phyloP scores from a whole-genome alignment of 2,888 invertebrate species.

The Lithosia quadra region DNA sequence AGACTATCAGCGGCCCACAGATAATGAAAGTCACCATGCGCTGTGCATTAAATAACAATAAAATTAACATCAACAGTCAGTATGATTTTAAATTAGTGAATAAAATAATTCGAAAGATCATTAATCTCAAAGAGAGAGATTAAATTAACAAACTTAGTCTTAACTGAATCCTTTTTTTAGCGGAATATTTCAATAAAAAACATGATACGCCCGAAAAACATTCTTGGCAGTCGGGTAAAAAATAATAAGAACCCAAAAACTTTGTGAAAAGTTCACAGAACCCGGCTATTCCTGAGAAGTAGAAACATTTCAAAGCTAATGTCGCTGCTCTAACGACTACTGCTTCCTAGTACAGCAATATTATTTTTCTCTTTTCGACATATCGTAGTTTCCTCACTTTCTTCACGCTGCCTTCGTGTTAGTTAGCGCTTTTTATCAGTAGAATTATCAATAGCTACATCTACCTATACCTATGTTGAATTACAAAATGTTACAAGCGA shows the following conservation, averaged over 20 bases:
- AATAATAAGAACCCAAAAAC: background rate
- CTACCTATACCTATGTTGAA: background rate
- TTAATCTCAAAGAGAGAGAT: background rate
- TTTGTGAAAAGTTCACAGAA: background rate
- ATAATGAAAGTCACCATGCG: background rate
- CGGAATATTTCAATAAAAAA: background rate
- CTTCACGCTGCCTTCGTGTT: background rate
- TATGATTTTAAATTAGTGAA: background rate
- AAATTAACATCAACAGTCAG: background rate
- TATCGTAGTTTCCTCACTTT: background rate
- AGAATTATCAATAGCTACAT: background rate
- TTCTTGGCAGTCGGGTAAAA: too few species aligned
- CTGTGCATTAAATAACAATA: background rate
- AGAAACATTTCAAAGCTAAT: conserved; percentile 13
- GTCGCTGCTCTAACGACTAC: conserved; percentile 7
- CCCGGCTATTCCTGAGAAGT: conserved; percentile 6
- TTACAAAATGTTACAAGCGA: background rate
- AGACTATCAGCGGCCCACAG: background rate
- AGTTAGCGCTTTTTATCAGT: background rate
- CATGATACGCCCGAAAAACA: too few species aligned
- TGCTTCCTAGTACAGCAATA: conserved; percentile 4
- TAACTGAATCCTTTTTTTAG: background rate
- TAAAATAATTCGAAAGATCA: background rate
- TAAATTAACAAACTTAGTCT: background rate
- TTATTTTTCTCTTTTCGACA: background rate